Percentiles rank a stretch among this genome's conserved stretches.
These are phyloP conservation scores for Leiothrix lutea DNA, from an alignment of 2,113 vertebrate species.

Conservation along the genomic window DNA sequence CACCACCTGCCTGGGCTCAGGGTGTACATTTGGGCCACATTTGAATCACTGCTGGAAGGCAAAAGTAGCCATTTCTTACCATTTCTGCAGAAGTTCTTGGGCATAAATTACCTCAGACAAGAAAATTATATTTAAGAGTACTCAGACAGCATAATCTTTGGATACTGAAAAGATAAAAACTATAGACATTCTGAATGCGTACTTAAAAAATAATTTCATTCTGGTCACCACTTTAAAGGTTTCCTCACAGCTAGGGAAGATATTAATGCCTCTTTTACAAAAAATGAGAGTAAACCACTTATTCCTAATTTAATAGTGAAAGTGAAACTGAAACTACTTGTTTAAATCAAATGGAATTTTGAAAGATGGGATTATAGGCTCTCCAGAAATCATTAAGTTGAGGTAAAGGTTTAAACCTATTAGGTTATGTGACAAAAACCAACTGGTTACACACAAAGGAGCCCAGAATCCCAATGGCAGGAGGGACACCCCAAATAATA, in stretches of 20 bases:
- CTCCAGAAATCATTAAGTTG: neutral
- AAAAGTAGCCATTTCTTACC: neutral
- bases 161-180: neutral
- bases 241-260: neutral
- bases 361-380: neutral
- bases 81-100: neutral
- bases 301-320: neutral
- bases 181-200: neutral
- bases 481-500: neutral
- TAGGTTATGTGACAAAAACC: neutral
- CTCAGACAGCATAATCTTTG: neutral
- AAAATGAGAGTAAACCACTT: neutral
- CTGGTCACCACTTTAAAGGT: neutral
- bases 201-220: conserved; percentile 6
- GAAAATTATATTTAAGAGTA: conserved; percentile 16
- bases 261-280: neutral
- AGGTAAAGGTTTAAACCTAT: neutral
- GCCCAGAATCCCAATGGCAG: neutral
- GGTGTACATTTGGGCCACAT: neutral
- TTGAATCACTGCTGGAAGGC: neutral
- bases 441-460: neutral
- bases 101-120: conserved; percentile 6
- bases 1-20: fast-evolving
- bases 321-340: neutral
- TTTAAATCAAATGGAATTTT: neutral